Conservation (phyloP, 2,797 vertebrate genomes). For the Champsocephalus esox region DNA sequence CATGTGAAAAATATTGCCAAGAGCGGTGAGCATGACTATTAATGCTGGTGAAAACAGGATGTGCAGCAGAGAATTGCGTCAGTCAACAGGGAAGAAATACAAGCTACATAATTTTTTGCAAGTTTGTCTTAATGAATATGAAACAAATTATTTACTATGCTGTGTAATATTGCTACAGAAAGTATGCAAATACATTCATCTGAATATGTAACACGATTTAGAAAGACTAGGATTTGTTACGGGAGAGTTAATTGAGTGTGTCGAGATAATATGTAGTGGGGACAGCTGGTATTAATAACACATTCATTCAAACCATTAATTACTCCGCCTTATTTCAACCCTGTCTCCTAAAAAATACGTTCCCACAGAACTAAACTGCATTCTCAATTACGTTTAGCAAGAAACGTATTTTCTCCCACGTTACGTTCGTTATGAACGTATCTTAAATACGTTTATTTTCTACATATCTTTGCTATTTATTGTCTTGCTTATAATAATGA, state of each 20-base stretch:
- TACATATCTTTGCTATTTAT: too few species aligned
- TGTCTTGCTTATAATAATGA: too few species aligned
- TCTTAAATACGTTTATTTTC: too few species aligned
- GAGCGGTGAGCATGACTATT: not conserved
- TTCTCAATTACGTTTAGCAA: too few species aligned
- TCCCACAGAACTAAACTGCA: too few species aligned
- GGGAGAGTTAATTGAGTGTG: constrained; percentile 37
- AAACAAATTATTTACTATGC: not conserved
- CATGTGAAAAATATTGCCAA: not conserved
- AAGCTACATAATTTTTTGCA: not conserved
- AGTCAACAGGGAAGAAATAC: not conserved
- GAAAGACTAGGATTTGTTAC: constrained; percentile 21
- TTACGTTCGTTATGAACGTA: too few species aligned
- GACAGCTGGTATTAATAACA: constrained; percentile 53
- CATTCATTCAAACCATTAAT: constrained; percentile 41
- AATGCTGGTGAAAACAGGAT: not conserved
- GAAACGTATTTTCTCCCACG: too few species aligned
- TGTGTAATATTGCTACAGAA: not conserved
- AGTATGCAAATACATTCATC: constrained; percentile 23
- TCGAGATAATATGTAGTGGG: constrained; percentile 33
- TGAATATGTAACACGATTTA: constrained; percentile 16
- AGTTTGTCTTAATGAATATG: constrained; percentile 31
- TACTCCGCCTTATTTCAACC: constrained; percentile 25
- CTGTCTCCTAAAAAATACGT: too few species aligned
- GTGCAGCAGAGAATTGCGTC: constrained; percentile 17